These are phyloP conservation scores for Helobdella robusta DNA, from an alignment of 2,888 invertebrate species.

Conservation along the genomic window DNA sequence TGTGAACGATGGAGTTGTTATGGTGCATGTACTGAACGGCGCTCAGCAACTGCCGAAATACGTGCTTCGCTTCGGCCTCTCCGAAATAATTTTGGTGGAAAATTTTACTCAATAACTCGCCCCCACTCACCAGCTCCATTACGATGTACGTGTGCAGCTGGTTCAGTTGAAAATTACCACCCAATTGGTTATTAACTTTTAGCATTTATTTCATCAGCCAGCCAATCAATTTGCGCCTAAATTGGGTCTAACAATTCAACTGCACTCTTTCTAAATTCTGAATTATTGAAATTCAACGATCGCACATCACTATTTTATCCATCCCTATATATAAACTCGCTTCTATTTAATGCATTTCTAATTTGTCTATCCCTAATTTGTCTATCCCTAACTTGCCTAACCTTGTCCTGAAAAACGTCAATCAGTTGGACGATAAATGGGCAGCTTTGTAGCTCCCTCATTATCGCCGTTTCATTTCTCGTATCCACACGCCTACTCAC, in stretches of 20 bases:
- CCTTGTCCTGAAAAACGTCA: conserved; percentile 73
- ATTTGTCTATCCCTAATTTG: too few species aligned
- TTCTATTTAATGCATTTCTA: too few species aligned
- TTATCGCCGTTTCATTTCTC: conserved; percentile 65
- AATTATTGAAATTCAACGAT: too few species aligned
- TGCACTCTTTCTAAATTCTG: too few species aligned
- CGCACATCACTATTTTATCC: too few species aligned
- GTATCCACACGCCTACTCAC: conserved; percentile 61
- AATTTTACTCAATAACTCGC: conserved; percentile 66
- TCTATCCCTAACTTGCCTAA: too few species aligned
- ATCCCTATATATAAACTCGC: too few species aligned
- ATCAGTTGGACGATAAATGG: conserved; percentile 73
- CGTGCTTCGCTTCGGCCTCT: conserved; percentile 67
- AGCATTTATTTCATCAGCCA: too few species aligned
- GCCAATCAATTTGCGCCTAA: too few species aligned
- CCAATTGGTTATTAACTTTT: background rate
- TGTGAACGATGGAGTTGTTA: conserved; percentile 71
- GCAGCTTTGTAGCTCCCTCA: conserved; percentile 77
- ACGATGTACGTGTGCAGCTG: conserved; percentile 77
- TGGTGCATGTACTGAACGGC: conserved; percentile 80
- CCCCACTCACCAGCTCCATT: conserved; percentile 72
- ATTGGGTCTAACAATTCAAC: too few species aligned
- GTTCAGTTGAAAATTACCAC: background rate
- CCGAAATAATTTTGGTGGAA: conserved; percentile 61
- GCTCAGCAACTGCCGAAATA: conserved; percentile 70